These are phyloP conservation scores for Leucoma salicis DNA, from an alignment of 2,888 invertebrate genomes.

Conservation along the genomic window DNA sequence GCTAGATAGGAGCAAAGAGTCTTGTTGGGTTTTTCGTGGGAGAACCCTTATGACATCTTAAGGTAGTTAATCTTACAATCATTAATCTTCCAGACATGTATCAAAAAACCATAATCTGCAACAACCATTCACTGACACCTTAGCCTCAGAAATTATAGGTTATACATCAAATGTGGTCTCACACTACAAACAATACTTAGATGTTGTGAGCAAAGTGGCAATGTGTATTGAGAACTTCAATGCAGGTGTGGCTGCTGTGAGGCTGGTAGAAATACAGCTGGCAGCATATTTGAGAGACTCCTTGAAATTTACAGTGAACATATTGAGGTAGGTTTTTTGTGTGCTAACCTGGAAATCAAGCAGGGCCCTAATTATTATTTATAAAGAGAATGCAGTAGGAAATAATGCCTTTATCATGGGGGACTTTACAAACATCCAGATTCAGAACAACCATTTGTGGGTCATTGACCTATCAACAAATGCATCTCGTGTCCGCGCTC, in stretches of 20 bases:
- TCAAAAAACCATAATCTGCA: constrained; percentile 48
- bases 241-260: constrained; percentile 48
- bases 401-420: too few species aligned
- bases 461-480: too few species aligned
- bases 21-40: too few species aligned
- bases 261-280: constrained; percentile 37
- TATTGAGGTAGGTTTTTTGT: constrained; percentile 43
- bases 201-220: constrained; percentile 45
- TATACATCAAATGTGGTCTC: constrained; percentile 14
- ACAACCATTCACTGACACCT: constrained; percentile 40
- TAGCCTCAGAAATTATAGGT: constrained; percentile 39
- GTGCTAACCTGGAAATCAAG: too few species aligned
- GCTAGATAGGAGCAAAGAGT: too few species aligned
- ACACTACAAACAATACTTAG: constrained; percentile 35
- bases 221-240: constrained; percentile 64
- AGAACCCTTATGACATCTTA: too few species aligned
- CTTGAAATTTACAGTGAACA: constrained; percentile 41
- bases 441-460: too few species aligned
- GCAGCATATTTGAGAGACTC: constrained; percentile 42
- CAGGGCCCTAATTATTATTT: too few species aligned
- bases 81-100: constrained; percentile 57
- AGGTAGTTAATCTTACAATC: too few species aligned
- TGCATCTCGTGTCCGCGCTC: too few species aligned
- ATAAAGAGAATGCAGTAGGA: too few species aligned
- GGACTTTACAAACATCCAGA: too few species aligned